phyloP scores from a whole-genome alignment of 2,797 vertebrate genomes.

The Micrastur ruficollis region DNA sequence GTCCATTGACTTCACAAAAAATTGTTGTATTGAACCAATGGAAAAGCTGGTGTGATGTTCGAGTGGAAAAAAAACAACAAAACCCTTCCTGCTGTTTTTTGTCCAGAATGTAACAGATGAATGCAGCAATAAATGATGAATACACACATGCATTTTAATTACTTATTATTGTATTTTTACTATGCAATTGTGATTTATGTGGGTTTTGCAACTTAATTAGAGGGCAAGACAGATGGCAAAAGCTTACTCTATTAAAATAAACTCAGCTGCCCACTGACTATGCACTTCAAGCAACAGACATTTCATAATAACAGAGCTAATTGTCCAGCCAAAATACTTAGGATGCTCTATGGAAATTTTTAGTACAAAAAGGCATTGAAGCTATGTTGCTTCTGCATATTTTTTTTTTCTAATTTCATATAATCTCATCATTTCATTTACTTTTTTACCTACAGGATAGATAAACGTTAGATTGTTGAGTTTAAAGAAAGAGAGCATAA shows the following conservation, averaged over 20 bases:
- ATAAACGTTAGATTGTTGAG: background rate
- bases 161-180: background rate
- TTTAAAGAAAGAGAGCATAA: background rate
- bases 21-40: background rate
- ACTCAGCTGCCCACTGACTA: background rate
- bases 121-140: background rate
- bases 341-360: background rate
- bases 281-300: background rate
- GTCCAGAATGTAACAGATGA: background rate
- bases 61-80: background rate
- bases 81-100: background rate
- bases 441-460: background rate
- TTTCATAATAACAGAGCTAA: background rate
- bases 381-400: background rate
- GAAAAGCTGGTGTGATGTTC: background rate
- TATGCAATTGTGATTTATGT: background rate
- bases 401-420: background rate
- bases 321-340: background rate
- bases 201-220: background rate
- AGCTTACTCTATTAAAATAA: background rate
- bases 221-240: constrained; percentile 22
- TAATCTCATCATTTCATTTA: background rate
- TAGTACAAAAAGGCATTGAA: background rate
- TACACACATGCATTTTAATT: background rate
- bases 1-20: background rate